Percentiles rank a stretch among this genome's conserved stretches.
Evolutionary conservation across 2,797 vertebrate genomes (phyloP).

Genomic region (Periophthalmus magnuspinnatus): DNA sequence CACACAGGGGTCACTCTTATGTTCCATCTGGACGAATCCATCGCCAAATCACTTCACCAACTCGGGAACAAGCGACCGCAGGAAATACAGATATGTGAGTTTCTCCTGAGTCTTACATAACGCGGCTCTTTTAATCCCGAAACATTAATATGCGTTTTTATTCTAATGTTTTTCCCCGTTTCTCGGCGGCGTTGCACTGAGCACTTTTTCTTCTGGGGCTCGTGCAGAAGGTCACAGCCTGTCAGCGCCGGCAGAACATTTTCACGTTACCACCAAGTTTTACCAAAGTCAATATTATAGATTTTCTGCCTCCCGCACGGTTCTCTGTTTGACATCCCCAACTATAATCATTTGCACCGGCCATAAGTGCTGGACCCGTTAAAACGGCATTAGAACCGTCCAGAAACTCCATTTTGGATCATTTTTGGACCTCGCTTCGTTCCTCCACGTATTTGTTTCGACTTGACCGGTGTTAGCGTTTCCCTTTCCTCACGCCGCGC

Average conservation of each 20-base stretch:
- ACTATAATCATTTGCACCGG: constrained; percentile 8
- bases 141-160: not conserved
- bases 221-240: constrained; percentile 1
- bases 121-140: not conserved
- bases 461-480: constrained; percentile 14
- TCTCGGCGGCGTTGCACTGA: not conserved
- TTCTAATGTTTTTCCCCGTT: not conserved
- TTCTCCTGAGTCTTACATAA: not conserved
- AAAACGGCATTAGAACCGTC: constrained; percentile 1
- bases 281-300: constrained; percentile 12
- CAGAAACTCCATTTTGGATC: not conserved
- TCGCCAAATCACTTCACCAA: constrained; percentile 12
- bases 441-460: constrained; percentile 37
- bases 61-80: constrained; percentile 29
- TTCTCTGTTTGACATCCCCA: constrained; percentile 12
- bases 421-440: too few species aligned
- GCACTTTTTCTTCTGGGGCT: constrained; percentile 17
- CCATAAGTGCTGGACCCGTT: constrained; percentile 45
- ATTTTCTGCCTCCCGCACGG: constrained; percentile 11
- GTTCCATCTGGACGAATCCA: constrained; percentile 23
- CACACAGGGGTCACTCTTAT: constrained; percentile 46
- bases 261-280: constrained; percentile 20
- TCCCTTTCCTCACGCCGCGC: not conserved
- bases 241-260: not conserved
- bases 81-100: constrained; percentile 4